Evolutionary conservation across 1,140 invertebrate species (phyloP), one percentile per base, ranked within the genome.

Genomic region (Trissolcus basalis): DNA sequence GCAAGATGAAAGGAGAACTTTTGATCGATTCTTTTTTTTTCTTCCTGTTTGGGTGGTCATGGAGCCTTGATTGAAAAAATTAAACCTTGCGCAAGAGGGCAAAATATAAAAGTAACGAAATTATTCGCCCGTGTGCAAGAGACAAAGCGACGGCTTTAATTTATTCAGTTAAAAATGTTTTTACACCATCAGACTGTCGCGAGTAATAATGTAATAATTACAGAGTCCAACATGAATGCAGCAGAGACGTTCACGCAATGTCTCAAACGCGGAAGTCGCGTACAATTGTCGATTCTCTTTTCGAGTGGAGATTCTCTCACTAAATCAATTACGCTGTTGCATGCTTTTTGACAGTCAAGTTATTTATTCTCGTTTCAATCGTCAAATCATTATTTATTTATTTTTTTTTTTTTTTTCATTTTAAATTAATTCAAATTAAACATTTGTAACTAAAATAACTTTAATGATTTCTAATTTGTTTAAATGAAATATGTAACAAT

Each of bases 151-250:
- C 36, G 9, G 27, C 6, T 35, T 58, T 43, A 47, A 58, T 58
- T 58, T 58, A 58, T 58, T 47, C 55, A 51, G 12, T 19, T 43
- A 47, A 54, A 44, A 54, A 43, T 44, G 41, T 32, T 47, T 32
- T 54, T 64, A 36, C 33, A n/a, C 14, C 50, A 45, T 55, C 7
- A 41, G 60, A 53, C 45, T 47, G 49, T 45, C 39, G 43, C 39
- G 51, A 15, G 32, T 65, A 65, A 65, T 65, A 56, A 55, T 55
- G 32, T 55, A 65, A 55, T 65, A 65, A 65, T 65, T 65, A 48
- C 44, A 65, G 49, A 11, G 5, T 51, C 7, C 11, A 35, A 12
- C 2, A 12, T 12, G 14, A 32, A 36, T 7, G 10, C 58, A 51
- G 44, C 14, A 51, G 2, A 45, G 5, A 4, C n/a, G 43, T 48